Conservation (phyloP, 2,888 invertebrate species). For the Rhagonycha lutea region DNA sequence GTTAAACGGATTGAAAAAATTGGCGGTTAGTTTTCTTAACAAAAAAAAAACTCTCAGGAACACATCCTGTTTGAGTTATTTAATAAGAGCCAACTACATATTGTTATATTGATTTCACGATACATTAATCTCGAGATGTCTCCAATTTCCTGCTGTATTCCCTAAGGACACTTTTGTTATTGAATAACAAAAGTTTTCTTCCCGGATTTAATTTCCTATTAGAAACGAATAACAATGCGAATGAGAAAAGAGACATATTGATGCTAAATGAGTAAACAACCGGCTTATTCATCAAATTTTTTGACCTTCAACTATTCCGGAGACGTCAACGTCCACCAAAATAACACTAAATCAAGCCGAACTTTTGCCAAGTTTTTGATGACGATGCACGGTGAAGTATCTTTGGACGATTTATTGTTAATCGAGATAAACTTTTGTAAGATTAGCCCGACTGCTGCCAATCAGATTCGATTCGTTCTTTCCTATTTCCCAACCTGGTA, state of each 20-base stretch:
- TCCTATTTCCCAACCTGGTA: not conserved
- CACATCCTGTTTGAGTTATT: not conserved
- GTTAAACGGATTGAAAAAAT: not conserved
- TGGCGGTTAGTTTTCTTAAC: not conserved
- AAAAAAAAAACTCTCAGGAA: not conserved
- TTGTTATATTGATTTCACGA: not conserved
- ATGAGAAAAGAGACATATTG: not conserved
- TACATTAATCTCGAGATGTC: not conserved
- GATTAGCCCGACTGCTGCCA: no score
- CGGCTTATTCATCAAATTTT: slow-evolving; percentile 10
- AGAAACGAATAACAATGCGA: not conserved
- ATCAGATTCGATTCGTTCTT: no score
- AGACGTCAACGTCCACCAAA: slow-evolving; percentile 13
- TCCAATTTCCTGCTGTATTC: not conserved
- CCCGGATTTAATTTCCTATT: not conserved
- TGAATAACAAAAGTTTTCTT: not conserved
- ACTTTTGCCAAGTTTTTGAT: slow-evolving; percentile 10
- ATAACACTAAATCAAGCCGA: not conserved
- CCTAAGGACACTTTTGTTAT: not conserved
- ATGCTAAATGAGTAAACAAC: slow-evolving; percentile 19
- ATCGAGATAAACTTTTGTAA: not conserved
- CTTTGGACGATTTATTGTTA: not conserved
- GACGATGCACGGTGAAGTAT: not conserved
- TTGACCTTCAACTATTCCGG: slow-evolving; percentile 15
- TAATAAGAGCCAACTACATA: not conserved